Evolutionary conservation across 2,888 invertebrate species (phyloP), one percentile per base, ranked within the genome.

Genomic region (Celastrina argiolus): DNA sequence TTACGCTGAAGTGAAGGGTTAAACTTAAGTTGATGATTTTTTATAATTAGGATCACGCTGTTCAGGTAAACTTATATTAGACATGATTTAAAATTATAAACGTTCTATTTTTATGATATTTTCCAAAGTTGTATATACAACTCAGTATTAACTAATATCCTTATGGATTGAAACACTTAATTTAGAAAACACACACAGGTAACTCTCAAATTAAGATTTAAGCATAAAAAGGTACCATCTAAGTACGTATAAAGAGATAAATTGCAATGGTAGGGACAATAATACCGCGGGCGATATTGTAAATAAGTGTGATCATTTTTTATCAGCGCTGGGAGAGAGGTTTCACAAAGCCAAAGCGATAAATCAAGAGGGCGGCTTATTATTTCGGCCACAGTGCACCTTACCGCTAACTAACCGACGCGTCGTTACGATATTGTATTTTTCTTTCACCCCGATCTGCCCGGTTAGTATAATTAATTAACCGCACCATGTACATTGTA

Each of bases 261-360:
- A 61, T 36, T 26, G 14, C 39, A 22, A 12, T n/a, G 36, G 36
- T 22, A 12, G 39, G 18, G 39, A 39, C 61, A 61, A 61, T 82
- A 85, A 86, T 86, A 83, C 78, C 78, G 80, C 78, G 78, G 78
- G 76, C 81, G 75, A 79, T 76, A 80, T 80, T 85, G 85, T 88
- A 88, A 88, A 88, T 88, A 88, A 88, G 87, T 81, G 81, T 80
- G 85, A 87, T 88, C 85, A 88, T 88, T 88, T 88, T 88, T 88
- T 89, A 88, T 83, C 83, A 80, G 77, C 79, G 80, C 84, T 84
- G 84, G 83, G 83, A 84, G 84, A 85, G 85, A 84, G 88, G 85
- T 85, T 85, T 82, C 84, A 80, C 82, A 84, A 85, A 88, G 88
- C 85, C 83, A 83, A 84, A 86, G 87, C 84, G 83, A 89, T 89